Percentiles rank a stretch among this genome's conserved stretches.
Conservation (phyloP, 35 echinoderm and acorn worm species). For the Ophiothrix spiculata region DNA sequence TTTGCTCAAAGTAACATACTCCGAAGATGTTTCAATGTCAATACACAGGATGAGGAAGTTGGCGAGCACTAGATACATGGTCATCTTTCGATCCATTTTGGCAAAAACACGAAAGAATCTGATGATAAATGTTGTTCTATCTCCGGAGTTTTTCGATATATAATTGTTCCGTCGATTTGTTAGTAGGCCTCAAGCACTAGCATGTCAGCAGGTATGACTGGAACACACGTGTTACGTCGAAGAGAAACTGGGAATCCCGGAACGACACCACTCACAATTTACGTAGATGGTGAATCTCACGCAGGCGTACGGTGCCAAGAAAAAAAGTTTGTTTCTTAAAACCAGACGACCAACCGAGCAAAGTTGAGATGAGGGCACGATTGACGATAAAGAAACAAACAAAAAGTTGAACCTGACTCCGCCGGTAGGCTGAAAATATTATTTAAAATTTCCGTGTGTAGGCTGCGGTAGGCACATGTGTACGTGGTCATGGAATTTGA, state of each 20-base stretch:
- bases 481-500: background rate
- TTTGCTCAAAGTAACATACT: constrained; percentile 33
- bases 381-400: constrained; percentile 14
- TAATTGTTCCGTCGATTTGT: background rate
- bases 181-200: background rate
- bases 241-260: background rate
- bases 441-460: constrained; percentile 8
- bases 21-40: background rate
- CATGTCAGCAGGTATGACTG: background rate
- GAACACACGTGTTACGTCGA: background rate
- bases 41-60: constrained; percentile 16
- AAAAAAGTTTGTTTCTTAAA: background rate
- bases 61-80: constrained; percentile 14
- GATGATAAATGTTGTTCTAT: background rate
- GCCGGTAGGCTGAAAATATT: background rate
- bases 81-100: constrained; percentile 8
- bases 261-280: background rate
- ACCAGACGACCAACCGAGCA: background rate
- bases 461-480: constrained; percentile 21
- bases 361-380: constrained; percentile 24
- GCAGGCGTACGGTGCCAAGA: background rate
- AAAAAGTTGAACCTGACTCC: constrained; percentile 3
- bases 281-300: background rate
- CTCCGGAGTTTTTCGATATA: background rate
- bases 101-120: background rate